These are phyloP conservation scores for Sylvilagus bachmani DNA, from an alignment of 2,113 vertebrate genomes.

Conservation along the genomic window DNA sequence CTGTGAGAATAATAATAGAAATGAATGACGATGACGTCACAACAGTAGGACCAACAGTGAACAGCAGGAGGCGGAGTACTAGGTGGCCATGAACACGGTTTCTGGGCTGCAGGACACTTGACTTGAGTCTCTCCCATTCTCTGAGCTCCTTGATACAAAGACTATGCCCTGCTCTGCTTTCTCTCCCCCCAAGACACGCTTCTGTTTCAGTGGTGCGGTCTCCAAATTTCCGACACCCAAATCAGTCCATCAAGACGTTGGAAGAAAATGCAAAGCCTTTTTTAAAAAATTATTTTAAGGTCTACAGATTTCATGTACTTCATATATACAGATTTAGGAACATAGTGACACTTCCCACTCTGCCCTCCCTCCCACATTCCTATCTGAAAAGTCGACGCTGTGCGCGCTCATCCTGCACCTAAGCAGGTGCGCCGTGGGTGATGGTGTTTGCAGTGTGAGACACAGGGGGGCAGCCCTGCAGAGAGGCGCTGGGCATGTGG, in stretches of 20 bases:
- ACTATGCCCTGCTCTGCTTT: neutral
- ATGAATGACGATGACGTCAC: neutral
- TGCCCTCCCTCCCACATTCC: neutral
- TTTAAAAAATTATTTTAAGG: too few species aligned
- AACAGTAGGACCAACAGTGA: neutral
- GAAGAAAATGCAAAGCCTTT: neutral
- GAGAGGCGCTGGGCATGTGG: neutral
- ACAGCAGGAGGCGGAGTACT: neutral
- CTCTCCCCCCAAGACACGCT: neutral
- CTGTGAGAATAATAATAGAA: neutral
- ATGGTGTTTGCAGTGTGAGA: neutral
- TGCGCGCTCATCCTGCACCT: rapidly evolving
- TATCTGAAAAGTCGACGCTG: neutral
- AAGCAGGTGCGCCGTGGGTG: rapidly evolving
- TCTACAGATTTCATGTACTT: too few species aligned
- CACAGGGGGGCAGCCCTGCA: neutral
- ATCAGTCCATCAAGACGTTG: neutral
- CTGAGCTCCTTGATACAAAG: neutral
- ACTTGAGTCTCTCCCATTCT: neutral
- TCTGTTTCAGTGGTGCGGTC: neutral
- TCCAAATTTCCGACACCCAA: neutral
- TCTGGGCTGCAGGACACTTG: neutral
- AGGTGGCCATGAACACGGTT: neutral
- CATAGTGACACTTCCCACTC: too few species aligned
- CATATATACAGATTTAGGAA: too few species aligned